phyloP scores from a whole-genome alignment of 2,888 invertebrate genomes.

The Athalia rosae region DNA sequence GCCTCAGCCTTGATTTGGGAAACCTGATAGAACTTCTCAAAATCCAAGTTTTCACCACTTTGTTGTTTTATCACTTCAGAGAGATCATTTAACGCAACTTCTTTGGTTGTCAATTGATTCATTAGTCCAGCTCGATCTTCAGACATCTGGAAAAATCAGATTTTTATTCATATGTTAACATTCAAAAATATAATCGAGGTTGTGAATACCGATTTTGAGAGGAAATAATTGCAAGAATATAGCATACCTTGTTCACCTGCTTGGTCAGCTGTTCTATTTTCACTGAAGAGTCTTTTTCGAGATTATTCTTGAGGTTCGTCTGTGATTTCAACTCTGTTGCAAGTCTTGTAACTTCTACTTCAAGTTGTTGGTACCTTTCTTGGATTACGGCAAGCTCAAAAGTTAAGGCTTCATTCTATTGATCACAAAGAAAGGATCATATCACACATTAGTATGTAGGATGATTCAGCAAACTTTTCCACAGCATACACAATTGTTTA shows the following conservation, averaged over 20 bases:
- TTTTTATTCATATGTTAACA: not conserved
- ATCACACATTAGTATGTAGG: too few species aligned
- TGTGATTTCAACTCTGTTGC: slow-evolving; percentile 68
- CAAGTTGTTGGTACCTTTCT: slow-evolving; percentile 70
- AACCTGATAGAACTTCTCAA: slow-evolving; percentile 76
- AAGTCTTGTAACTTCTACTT: slow-evolving; percentile 64
- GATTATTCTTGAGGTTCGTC: slow-evolving; percentile 75
- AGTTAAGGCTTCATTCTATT: slow-evolving; percentile 70
- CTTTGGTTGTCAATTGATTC: slow-evolving; percentile 64
- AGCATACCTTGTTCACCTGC: slow-evolving; percentile 77
- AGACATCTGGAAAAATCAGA: slow-evolving; percentile 56
- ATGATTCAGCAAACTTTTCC: not conserved
- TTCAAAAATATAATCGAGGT: not conserved
- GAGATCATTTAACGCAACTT: slow-evolving; percentile 67
- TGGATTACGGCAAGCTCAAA: slow-evolving; percentile 71
- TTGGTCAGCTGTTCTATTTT: slow-evolving; percentile 75
- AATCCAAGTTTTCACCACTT: slow-evolving; percentile 66
- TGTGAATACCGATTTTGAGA: not conserved
- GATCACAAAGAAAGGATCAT: too few species aligned
- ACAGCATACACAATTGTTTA: not conserved
- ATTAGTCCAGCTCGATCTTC: slow-evolving; percentile 59
- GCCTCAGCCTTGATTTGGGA: slow-evolving; percentile 78
- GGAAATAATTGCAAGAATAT: not conserved
- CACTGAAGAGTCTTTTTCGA: slow-evolving; percentile 75
- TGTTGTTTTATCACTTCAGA: slow-evolving; percentile 64